Conservation (phyloP, 2,888 invertebrate genomes). For the Thereva nobilitata region DNA sequence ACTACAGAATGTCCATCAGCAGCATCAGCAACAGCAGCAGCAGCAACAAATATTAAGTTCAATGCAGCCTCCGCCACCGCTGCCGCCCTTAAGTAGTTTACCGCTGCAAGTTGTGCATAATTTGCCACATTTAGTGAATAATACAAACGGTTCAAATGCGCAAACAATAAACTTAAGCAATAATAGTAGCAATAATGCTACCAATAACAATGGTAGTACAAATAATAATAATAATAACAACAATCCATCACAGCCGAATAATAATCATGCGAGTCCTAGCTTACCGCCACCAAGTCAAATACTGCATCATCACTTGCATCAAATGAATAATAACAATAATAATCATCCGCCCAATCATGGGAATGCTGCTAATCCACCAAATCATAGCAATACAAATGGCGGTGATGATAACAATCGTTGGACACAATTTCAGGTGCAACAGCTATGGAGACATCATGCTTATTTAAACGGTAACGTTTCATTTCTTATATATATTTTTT, state of each 20-base stretch:
- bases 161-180: slow-evolving; percentile 41
- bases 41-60: slow-evolving; percentile 52
- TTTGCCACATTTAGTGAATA: slow-evolving; percentile 53
- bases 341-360: slow-evolving; percentile 44
- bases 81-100: slow-evolving; percentile 54
- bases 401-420: slow-evolving; percentile 56
- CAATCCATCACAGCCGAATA: slow-evolving; percentile 46
- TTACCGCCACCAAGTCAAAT: slow-evolving; percentile 56
- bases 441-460: slow-evolving; percentile 58
- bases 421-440: slow-evolving; percentile 59
- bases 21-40: slow-evolving; percentile 48
- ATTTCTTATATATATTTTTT: neutral
- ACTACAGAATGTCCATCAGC: slow-evolving; percentile 50
- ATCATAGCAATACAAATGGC: slow-evolving; percentile 41
- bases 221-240: slow-evolving; percentile 40
- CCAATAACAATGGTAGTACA: slow-evolving; percentile 39
- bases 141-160: slow-evolving; percentile 26
- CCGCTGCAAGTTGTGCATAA: slow-evolving; percentile 57
- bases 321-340: slow-evolving; percentile 44
- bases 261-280: slow-evolving; percentile 44
- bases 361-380: slow-evolving; percentile 38
- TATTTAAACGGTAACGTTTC: slow-evolving; percentile 57
- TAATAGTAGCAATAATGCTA: slow-evolving; percentile 34
- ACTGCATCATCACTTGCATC: slow-evolving; percentile 53
- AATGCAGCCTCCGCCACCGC: slow-evolving; percentile 50